Base-by-base conservation (phyloP, 2,113 vertebrate species). In the Coptodon rendalli region DNA sequence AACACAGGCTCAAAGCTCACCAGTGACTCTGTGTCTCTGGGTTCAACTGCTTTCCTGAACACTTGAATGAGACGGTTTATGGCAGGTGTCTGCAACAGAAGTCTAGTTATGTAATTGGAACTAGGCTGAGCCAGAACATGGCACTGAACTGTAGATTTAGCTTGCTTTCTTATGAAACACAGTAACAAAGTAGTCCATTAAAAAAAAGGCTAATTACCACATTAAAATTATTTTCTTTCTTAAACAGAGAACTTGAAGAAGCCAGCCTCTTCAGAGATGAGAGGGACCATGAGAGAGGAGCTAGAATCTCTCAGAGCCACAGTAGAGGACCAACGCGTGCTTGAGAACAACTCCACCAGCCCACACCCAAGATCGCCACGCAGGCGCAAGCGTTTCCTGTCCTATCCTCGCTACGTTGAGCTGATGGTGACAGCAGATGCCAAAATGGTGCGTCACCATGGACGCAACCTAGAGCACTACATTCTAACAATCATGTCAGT, bases 401-500 rank as follows among this genome's bases (percentile, higher is more conserved):
- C 99, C 11, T 99, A 99, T 90, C 99, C 98, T n/a, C 97, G 99
- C 96, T 98, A 98, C 0, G 98, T 99, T 27, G 99, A 99, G 92
- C 97, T 99, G 82, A 99, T 99, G 99, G 98, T 99, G 91, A 98
- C 98, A 11, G 98, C 98, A 1, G 99, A 99, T 6, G 94, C 93
- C 84, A 99, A 98, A 96, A 99, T 99, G 99, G 96, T 96, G 82
- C 97, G 36, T 36, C 97, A 99, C 89, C 98, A 99, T 1, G 98
- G 98, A 53, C 96, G 90, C 90, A 98, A 99, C 87, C 95, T 99
- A 48, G 97, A 99, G 88, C 98, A 99, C 96, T 99, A 99, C 79
- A 91, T 99, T 92, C 94, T 99, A 87, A 99, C 98, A 80, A 95
- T 99, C 88, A 99, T 99, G 98, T 99, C 99, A 96, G 98, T 99